A percentile compares a stretch with the other conserved stretches of the same genome.
These are phyloP conservation scores for Scomber colias DNA, from an alignment of 2,113 vertebrate species.

Conservation along the genomic window DNA sequence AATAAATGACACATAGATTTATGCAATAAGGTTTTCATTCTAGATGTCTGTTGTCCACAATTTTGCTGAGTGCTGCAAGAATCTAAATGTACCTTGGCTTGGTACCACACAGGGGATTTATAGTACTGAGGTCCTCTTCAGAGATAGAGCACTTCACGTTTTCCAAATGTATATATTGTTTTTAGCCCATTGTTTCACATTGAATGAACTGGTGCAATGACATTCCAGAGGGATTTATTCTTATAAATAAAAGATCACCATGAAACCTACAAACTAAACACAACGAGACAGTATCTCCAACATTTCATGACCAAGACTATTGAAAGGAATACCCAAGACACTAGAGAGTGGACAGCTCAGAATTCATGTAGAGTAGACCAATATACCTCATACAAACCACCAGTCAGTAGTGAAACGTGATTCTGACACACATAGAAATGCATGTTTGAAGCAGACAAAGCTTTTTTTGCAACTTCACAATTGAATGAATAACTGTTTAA, in stretches of 20 bases:
- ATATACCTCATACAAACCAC: too few species aligned
- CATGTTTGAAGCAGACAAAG: too few species aligned
- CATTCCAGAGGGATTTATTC: slow-evolving; percentile 38
- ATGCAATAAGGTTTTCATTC: neutral
- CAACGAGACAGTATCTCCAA: neutral
- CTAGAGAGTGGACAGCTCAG: neutral
- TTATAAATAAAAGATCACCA: slow-evolving; percentile 62
- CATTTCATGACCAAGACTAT: slow-evolving; percentile 1
- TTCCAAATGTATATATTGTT: neutral
- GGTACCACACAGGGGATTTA: slow-evolving; percentile 37
- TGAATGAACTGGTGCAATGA: slow-evolving; percentile 7
- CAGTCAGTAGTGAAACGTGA: too few species aligned
- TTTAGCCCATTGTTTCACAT: slow-evolving; percentile 33
- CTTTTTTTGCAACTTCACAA: too few species aligned
- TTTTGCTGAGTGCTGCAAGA: slow-evolving; percentile 7
- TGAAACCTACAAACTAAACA: slow-evolving; percentile 29
- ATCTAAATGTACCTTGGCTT: slow-evolving; percentile 24
- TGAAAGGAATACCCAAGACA: slow-evolving; percentile 22
- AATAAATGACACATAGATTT: neutral
- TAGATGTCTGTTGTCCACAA: neutral
- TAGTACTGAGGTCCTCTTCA: slow-evolving; percentile 6
- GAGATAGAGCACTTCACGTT: neutral
- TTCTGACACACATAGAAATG: too few species aligned
- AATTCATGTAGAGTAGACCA: neutral
- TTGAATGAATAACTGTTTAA: too few species aligned